phyloP scores from a whole-genome alignment of 2,888 invertebrate genomes.

The Agriotes lineatus region DNA sequence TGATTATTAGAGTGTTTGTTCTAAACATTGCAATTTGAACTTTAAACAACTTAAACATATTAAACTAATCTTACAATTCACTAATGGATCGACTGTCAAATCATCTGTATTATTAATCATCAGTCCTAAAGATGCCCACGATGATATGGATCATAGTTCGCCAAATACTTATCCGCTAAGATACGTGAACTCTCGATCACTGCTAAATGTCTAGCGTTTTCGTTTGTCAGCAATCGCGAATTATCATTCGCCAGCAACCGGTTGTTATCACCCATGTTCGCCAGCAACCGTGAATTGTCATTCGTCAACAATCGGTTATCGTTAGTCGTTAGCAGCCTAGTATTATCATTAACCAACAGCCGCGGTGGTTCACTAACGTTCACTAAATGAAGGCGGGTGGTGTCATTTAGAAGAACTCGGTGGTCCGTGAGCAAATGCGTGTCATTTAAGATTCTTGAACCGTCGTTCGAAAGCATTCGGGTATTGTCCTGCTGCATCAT shows the following conservation, averaged over 20 bases:
- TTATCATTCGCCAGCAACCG: conserved; percentile 56
- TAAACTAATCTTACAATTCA: no score
- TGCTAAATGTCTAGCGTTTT: conserved; percentile 60
- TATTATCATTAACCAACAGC: conserved; percentile 60
- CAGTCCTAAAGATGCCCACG: conserved; percentile 61
- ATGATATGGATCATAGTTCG: conserved; percentile 65
- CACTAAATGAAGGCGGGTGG: conserved; percentile 59
- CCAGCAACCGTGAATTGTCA: conserved; percentile 56
- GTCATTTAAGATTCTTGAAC: conserved; percentile 47
- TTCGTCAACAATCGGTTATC: conserved; percentile 52
- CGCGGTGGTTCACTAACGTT: conserved; percentile 61
- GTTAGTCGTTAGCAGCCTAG: conserved; percentile 53
- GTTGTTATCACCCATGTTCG: conserved; percentile 57
- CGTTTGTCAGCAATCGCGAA: conserved; percentile 56
- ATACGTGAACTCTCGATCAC: conserved; percentile 62
- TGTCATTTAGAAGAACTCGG: conserved; percentile 50
- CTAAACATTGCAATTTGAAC: no score
- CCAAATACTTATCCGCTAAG: conserved; percentile 65
- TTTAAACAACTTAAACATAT: no score
- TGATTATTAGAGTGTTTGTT: no score
- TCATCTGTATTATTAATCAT: background rate
- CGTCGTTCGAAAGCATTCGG: conserved; percentile 51
- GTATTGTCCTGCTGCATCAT: conserved; percentile 56
- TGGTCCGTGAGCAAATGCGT: conserved; percentile 57
- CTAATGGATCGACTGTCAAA: no score